phyloP scores from a whole-genome alignment of 1,140 invertebrate species.

The Trichonephila inaurata region DNA sequence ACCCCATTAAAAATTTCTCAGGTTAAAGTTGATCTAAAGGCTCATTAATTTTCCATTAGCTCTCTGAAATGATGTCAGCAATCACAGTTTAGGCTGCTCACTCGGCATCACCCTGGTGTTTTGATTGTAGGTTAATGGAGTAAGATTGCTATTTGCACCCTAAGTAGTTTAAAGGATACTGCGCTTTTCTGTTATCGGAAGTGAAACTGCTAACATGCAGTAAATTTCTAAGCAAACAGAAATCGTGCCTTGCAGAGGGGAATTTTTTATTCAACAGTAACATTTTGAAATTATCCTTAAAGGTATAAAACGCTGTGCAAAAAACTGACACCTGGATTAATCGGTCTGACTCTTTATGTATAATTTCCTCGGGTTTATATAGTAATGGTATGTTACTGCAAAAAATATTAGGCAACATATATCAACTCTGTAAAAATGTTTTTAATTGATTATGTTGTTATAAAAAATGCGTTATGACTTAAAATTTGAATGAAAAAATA shows the following conservation, averaged over 20 bases:
- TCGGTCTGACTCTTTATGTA: no score
- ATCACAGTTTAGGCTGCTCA: slow-evolving; percentile 32
- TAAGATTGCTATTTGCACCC: slow-evolving; percentile 6
- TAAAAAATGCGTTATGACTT: no score
- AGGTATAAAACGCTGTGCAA: neutral
- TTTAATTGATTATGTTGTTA: no score
- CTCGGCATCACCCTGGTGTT: neutral
- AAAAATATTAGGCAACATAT: no score
- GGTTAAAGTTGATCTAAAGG: slow-evolving; percentile 59
- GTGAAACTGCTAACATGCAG: slow-evolving; percentile 6
- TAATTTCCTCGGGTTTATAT: no score
- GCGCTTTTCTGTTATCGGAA: neutral
- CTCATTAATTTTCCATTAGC: slow-evolving; percentile 65
- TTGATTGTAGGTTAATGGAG: slow-evolving; percentile 36
- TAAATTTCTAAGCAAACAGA: neutral
- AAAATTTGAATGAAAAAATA: no score
- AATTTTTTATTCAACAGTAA: neutral
- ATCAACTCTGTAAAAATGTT: no score
- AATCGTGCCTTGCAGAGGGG: neutral
- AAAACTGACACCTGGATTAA: no score
- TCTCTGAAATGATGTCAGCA: slow-evolving; percentile 49
- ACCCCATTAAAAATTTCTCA: slow-evolving; percentile 25
- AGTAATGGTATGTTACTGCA: no score
- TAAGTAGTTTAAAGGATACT: slow-evolving; percentile 24
- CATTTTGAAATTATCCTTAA: neutral